These are phyloP conservation scores for Catocala nupta DNA, from an alignment of 2,888 invertebrate genomes.

Conservation along the genomic window DNA sequence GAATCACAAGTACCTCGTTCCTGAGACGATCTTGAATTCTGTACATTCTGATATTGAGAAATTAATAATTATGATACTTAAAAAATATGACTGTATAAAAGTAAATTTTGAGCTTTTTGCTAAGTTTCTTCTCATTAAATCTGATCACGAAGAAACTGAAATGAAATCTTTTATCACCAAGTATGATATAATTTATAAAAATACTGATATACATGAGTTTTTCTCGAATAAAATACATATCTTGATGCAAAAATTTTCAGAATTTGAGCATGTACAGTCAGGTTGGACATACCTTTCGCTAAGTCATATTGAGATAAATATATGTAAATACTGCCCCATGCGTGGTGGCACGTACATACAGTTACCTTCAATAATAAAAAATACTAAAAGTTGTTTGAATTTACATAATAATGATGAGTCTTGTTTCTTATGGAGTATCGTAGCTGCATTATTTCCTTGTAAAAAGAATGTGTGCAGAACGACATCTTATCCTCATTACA, in stretches of 20 bases:
- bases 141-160: no score
- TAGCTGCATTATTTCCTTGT: slow-evolving; percentile 12
- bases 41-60: background rate
- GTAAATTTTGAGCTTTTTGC: slow-evolving; percentile 17
- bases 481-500: slow-evolving; percentile 30
- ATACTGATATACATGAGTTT: no score
- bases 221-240: no score
- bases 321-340: slow-evolving; percentile 16
- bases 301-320: slow-evolving; percentile 18
- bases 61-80: slow-evolving; percentile 1
- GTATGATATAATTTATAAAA: no score
- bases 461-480: slow-evolving; percentile 22
- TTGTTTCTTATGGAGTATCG: slow-evolving; percentile 25
- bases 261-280: slow-evolving; percentile 17
- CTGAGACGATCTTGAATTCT: background rate
- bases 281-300: slow-evolving; percentile 12
- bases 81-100: slow-evolving; percentile 12
- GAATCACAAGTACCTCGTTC: background rate
- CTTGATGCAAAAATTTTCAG: slow-evolving; percentile 5
- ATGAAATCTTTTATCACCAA: no score
- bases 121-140: no score
- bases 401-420: slow-evolving; percentile 10
- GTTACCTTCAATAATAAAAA: slow-evolving; percentile 7
- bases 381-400: background rate
- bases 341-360: slow-evolving; percentile 16